A percentile compares a stretch with the other conserved stretches of the same genome.
These are phyloP conservation scores for Anguilla obscura DNA, from an alignment of 2,797 vertebrate genomes.

Conservation along the genomic window DNA sequence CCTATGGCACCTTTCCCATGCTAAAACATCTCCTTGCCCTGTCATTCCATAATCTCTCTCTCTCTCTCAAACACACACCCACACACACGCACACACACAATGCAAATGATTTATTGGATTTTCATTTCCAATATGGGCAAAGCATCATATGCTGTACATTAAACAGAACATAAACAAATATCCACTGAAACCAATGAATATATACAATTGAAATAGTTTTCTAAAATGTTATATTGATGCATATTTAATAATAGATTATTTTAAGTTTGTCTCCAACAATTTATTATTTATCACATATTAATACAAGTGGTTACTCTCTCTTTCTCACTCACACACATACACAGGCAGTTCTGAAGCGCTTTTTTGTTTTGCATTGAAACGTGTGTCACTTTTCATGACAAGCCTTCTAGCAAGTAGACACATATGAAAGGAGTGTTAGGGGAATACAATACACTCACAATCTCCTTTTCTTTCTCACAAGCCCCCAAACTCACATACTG, in stretches of 20 bases:
- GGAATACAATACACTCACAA: background rate
- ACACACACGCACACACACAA: background rate
- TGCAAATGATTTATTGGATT: slow-evolving; percentile 34
- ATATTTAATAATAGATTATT: too few species aligned
- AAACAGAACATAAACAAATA: background rate
- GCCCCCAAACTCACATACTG: slow-evolving; percentile 1
- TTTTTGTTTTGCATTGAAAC: background rate
- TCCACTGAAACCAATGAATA: background rate
- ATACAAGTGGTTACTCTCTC: too few species aligned
- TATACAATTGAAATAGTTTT: too few species aligned
- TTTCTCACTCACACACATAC: background rate
- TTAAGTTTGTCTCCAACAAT: too few species aligned
- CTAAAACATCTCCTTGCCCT: background rate
- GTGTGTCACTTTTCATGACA: background rate
- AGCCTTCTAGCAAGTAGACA: background rate
- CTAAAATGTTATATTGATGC: too few species aligned
- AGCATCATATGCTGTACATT: background rate
- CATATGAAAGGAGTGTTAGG: background rate
- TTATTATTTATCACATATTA: too few species aligned
- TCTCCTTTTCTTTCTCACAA: background rate
- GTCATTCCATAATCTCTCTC: slow-evolving; percentile 23
- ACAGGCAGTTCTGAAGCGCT: background rate
- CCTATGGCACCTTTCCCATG: slow-evolving; percentile 13
- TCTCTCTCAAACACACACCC: slow-evolving; percentile 9
- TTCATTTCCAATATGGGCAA: slow-evolving; percentile 39